These are phyloP conservation scores for Caenorhabditis japonica DNA, from an alignment of 2,888 invertebrate species.

Conservation along the genomic window DNA sequence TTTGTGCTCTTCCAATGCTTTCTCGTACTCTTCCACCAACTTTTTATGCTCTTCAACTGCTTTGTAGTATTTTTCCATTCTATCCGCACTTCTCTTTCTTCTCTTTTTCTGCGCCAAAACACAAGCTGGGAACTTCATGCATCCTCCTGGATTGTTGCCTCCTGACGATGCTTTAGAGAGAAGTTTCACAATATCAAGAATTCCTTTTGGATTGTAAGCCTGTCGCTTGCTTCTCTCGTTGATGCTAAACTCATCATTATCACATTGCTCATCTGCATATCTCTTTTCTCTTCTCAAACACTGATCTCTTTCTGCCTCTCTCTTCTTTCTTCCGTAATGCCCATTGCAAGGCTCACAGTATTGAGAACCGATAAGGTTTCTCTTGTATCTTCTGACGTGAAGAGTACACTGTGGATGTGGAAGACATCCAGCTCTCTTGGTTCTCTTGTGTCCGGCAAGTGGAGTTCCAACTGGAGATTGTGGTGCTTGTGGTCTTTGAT, in stretches of 20 bases:
- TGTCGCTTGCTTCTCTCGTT: conserved; percentile 67
- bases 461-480: conserved; percentile 58
- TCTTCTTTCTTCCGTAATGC: conserved; percentile 65
- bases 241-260: conserved; percentile 65
- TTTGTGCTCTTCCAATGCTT: conserved; percentile 57
- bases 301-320: conserved; percentile 67
- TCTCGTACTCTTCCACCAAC: conserved; percentile 50
- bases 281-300: conserved; percentile 58
- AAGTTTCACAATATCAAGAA: conserved; percentile 70
- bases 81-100: conserved; percentile 67
- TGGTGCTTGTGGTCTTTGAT: conserved; percentile 31
- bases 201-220: conserved; percentile 69
- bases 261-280: conserved; percentile 57
- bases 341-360: conserved; percentile 72
- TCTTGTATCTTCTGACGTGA: conserved; percentile 56
- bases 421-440: conserved; percentile 65
- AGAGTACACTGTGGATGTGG: conserved; percentile 69
- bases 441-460: conserved; percentile 44
- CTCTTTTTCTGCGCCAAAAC: conserved; percentile 69
- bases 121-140: conserved; percentile 73
- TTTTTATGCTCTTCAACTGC: conserved; percentile 56
- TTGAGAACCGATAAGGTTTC: conserved; percentile 66
- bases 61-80: conserved; percentile 63
- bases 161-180: conserved; percentile 55
- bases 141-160: conserved; percentile 57